Base-by-base conservation (phyloP, 2,888 invertebrate species). In the Bursaphelenchus okinawaensis region DNA sequence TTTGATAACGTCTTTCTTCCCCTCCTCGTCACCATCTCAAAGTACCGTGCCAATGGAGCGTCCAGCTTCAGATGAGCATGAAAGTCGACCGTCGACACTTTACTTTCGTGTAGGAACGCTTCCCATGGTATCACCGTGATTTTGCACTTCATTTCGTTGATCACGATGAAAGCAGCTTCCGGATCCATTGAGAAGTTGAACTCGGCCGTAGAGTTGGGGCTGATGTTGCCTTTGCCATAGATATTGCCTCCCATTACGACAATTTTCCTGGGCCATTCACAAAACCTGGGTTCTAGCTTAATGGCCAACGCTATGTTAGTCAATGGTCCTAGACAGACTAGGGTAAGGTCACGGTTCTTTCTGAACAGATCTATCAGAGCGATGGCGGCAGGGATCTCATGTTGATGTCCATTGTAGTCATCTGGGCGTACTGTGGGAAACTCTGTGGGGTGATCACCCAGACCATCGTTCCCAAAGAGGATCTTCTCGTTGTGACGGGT, bases 151-250 rank as follows among this genome's bases (percentile, higher is more conserved):
- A 87, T 84, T 73, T 86, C 86, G 26, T 86, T 84, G n/a, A 91
- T 83, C n/a, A 89, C 88, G 56, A 90, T 87, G 73, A 88, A 85
- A 0, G 89, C 90, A 2, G 90, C 89, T 83, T 91, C 91, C 0
- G 91, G 90, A 83, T 91, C 91, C 23, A 84, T 84, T 72, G 86
- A 87, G 81, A 91, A 90, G 83, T 91, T 91, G 79, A 89, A 91
- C 83, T 91, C 91, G 0, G 89, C 89, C 51, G 87, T 77, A 16
- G 76, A 72, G 29, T 70, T 68, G 8, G 74, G 68, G 22, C 75
- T 70, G 0, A 81, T 76, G 70, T 85, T 85, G 12, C 85, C 85
- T 40, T 77, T 72, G 6, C 83, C 84, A 60, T 61, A 12, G 62
- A 68, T 12, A 59, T 83, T 83, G 16, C 81, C 81, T 27, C 81